Conservation (phyloP, 2,888 invertebrate species). For the Helleia helle region DNA sequence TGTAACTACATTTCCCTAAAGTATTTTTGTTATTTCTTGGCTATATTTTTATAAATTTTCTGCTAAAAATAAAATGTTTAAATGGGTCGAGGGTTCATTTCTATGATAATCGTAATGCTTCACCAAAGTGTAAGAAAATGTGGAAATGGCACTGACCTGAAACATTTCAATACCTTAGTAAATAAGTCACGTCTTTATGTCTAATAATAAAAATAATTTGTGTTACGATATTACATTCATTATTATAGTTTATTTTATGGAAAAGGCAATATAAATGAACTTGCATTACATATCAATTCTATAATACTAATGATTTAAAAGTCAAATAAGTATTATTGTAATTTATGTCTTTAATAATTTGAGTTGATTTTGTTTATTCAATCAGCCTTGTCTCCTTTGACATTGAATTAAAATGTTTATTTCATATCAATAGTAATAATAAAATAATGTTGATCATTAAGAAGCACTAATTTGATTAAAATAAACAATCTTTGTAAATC, state of each 20-base stretch:
- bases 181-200: constrained; percentile 6
- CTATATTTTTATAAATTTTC: neutral
- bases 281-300: no score
- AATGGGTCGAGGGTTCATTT: neutral
- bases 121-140: neutral
- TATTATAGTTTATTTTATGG: no score
- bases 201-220: no score
- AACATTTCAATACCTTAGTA: constrained; percentile 5
- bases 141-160: constrained; percentile 4
- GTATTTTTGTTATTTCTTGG: neutral
- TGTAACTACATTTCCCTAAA: neutral
- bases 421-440: neutral
- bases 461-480: constrained; percentile 1
- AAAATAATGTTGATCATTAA: constrained; percentile 11
- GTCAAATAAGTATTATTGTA: no score
- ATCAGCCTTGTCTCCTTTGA: neutral
- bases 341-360: no score
- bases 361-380: neutral
- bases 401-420: neutral
- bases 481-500: no score
- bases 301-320: no score
- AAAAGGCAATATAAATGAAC: no score
- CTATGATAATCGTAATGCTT: neutral
- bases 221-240: no score
- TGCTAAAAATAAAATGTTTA: neutral